phyloP scores from a whole-genome alignment of 2,888 invertebrate species.

The Sinodicranocentrus sp. region DNA sequence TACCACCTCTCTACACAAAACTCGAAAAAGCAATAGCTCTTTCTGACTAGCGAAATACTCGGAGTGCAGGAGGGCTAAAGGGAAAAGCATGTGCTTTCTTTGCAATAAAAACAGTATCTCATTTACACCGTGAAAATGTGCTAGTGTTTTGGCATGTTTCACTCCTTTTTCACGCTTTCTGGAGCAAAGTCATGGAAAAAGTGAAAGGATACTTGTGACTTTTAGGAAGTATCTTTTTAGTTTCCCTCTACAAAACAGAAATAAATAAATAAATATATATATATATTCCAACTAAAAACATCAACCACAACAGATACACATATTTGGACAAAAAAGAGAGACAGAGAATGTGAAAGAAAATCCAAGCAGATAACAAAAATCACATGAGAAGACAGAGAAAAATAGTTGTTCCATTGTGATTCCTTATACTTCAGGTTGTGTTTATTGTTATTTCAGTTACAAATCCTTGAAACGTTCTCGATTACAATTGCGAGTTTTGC shows the following conservation, averaged over 20 bases:
- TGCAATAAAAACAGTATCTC: constrained; percentile 51
- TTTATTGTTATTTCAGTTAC: too few relatives aligned
- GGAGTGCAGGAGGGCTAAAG: neutral
- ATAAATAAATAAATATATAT: too few relatives aligned
- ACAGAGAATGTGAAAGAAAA: too few relatives aligned
- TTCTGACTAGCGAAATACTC: constrained; percentile 17
- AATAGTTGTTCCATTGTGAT: too few relatives aligned
- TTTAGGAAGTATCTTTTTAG: neutral
- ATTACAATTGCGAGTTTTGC: too few relatives aligned
- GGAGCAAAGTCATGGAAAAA: constrained; percentile 57
- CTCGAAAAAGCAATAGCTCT: neutral
- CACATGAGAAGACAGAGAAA: too few relatives aligned
- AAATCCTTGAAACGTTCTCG: too few relatives aligned
- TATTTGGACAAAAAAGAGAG: neutral
- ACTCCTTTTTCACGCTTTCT: constrained; percentile 65
- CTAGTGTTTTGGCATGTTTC: constrained; percentile 66
- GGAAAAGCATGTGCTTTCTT: constrained; percentile 42
- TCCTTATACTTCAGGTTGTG: too few relatives aligned
- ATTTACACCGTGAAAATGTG: constrained; percentile 67
- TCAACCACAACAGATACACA: constrained; percentile 5
- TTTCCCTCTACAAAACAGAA: neutral
- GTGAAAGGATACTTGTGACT: constrained; percentile 36
- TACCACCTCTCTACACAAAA: constrained; percentile 45
- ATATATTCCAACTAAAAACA: too few relatives aligned
- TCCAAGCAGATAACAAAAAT: too few relatives aligned